Evolutionary conservation across 2,113 vertebrate genomes (phyloP).

Genomic region (Strigops habroptila): DNA sequence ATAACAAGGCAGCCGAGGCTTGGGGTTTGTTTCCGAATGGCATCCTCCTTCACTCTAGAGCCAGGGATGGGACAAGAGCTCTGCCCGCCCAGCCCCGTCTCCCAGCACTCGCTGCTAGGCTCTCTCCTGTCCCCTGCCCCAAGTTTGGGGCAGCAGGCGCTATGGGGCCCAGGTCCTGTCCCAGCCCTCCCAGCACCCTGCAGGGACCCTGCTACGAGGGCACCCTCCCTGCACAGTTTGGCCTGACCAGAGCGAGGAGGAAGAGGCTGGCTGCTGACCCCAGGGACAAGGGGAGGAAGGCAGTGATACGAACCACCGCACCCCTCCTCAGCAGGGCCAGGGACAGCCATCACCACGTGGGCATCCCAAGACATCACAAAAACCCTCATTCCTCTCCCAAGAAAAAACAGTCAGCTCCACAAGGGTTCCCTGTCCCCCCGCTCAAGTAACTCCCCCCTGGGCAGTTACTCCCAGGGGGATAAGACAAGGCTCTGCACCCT

Average conservation of each 20-base stretch:
- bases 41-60: not conserved
- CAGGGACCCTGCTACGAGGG: not conserved
- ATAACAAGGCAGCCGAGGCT: not conserved
- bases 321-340: not conserved
- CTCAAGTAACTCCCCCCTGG: not conserved
- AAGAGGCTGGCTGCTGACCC: not conserved
- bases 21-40: not conserved
- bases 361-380: not conserved
- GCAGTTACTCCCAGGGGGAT: not conserved
- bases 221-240: not conserved
- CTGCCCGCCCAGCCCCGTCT: not conserved
- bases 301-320: rapidly evolving
- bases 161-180: not conserved
- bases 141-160: not conserved
- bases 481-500: not conserved
- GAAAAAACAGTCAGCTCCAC: not conserved
- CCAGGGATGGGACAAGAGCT: rapidly evolving
- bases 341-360: rapidly evolving
- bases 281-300: not conserved
- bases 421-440: not conserved
- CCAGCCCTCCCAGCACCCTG: not conserved
- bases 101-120: not conserved
- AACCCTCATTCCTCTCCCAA: not conserved
- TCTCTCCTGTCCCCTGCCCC: not conserved
- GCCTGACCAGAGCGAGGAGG: not conserved